Evolutionary conservation across 2,797 vertebrate species (phyloP), one percentile per base, ranked within the genome.

Genomic region (Spinus pinus): DNA sequence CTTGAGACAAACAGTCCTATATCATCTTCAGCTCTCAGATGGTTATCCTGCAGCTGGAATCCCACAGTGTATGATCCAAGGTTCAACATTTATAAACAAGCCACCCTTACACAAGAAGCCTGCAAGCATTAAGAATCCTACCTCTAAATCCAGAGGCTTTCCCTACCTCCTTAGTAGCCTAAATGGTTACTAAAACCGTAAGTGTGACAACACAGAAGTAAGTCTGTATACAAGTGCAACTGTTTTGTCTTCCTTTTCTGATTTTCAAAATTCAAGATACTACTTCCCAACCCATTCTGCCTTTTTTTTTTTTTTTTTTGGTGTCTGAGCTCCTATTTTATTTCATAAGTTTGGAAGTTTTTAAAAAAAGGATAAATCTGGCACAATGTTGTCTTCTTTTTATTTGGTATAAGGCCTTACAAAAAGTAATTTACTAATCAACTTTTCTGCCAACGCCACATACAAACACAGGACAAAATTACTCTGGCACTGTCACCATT

Each of bases 131-230:
- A 65, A 35, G 49, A 46, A 64, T 46, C 41, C 16, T 10, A 50
- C 8, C 4, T 56, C 8, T 53, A 83, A 88, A 84, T 16, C 21
- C 24, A 27, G 23, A 10, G 33, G 15, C 12, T n/a, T 51, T 46
- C 11, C 9, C 16, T 46, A 33, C 3, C 17, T 64, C 47, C 57
- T 46, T 25, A 21, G 6, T 22, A 27, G 27, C 35, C 35, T 65
- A 53, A 4, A 54, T 3, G 10, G 17, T 31, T 46, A 65, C 18
- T 27, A 54, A 92, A 90, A 42, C 6, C 0, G 0, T 28, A 62
- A 58, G 2, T 31, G 7, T 67, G 79, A 60, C 41, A 65, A 57
- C 6, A 42, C 5, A 1, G 16, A 73, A 31, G 7, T 27, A 9
- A 18, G 5, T 69, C 54, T 42, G 8, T 46, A 46, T 5, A n/a